Conservation (phyloP, 2,113 vertebrate genomes). For the Arizona elegans region DNA sequence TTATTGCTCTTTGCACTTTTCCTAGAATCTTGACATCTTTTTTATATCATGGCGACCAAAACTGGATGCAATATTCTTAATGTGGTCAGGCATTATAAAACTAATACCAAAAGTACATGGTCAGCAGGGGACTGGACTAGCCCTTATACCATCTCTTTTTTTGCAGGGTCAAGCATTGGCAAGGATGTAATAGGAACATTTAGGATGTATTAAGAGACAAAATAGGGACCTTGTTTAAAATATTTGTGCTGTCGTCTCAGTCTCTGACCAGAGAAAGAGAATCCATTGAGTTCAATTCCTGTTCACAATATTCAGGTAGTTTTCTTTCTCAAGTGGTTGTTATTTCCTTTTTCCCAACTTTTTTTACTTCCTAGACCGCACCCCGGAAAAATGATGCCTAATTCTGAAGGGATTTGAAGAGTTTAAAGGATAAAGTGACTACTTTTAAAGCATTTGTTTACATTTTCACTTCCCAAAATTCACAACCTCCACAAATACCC, state of each 20-base stretch:
- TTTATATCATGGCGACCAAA: background rate
- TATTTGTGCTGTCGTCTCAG: no score
- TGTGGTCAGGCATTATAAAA: no score
- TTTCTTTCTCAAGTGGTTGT: background rate
- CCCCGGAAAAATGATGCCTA: background rate
- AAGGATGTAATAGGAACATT: background rate
- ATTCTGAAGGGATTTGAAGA: background rate
- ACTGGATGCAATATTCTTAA: no score
- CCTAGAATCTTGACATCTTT: background rate
- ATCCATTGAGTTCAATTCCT: background rate
- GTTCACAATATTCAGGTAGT: background rate
- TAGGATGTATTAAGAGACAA: background rate
- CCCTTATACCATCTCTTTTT: no score
- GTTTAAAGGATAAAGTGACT: background rate
- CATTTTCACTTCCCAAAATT: background rate
- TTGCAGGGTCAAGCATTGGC: no score
- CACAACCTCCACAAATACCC: background rate
- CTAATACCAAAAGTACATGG: no score
- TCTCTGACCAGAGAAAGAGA: background rate
- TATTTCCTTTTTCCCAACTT: background rate
- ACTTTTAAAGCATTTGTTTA: background rate
- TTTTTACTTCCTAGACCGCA: background rate
- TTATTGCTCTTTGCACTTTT: background rate
- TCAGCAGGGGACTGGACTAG: no score
- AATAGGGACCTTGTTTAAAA: background rate